These are phyloP conservation scores for Laticauda colubrina DNA, from an alignment of 2,113 vertebrate species.

Conservation along the genomic window DNA sequence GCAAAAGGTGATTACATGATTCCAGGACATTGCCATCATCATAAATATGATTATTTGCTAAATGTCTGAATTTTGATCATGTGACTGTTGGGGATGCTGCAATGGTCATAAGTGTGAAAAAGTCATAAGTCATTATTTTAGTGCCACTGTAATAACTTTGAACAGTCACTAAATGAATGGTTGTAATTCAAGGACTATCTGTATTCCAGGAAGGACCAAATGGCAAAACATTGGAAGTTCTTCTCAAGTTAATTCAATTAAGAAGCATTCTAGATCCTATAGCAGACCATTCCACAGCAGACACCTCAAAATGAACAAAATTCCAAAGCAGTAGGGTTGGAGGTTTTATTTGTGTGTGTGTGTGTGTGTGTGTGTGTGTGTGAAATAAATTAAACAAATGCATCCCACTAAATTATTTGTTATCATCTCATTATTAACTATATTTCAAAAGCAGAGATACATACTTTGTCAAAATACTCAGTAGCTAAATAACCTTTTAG, in stretches of 20 bases:
- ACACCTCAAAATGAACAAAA: background rate
- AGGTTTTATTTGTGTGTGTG: no score
- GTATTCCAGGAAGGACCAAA: background rate
- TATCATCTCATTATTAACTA: no score
- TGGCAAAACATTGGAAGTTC: background rate
- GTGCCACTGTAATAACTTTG: background rate
- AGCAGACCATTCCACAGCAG: background rate
- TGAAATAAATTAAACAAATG: background rate
- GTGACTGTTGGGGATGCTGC: background rate
- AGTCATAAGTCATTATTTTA: background rate
- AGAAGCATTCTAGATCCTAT: background rate
- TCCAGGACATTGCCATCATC: background rate
- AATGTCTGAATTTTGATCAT: background rate
- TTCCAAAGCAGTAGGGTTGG: background rate
- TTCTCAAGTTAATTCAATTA: background rate
- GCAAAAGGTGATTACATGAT: no score
- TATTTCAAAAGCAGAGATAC: background rate
- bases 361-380: no score
- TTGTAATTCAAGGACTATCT: background rate
- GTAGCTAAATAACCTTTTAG: background rate
- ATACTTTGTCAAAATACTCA: background rate
- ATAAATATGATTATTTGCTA: background rate
- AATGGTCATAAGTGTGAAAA: background rate
- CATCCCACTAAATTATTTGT: background rate
- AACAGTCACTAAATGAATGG: background rate